Evolutionary conservation across 2,113 vertebrate species (phyloP), one percentile per base, ranked within the genome.

Genomic region (Emydura subglobosa): DNA sequence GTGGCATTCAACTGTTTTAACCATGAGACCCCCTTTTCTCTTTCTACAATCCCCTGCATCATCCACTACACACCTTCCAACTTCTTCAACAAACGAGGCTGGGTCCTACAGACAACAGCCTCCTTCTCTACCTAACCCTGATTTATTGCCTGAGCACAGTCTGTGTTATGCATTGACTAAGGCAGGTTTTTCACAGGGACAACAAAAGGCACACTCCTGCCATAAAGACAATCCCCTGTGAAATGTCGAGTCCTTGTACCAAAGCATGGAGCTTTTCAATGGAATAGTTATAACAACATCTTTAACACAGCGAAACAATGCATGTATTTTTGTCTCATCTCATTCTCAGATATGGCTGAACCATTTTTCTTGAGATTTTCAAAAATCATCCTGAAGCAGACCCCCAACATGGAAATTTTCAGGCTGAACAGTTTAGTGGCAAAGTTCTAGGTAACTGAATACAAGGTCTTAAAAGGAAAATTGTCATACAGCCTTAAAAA

Each of bases 121-220:
- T 74, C 47, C 87, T 68, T 80, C 55, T 86, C 14, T 81, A 34
- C 49, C 80, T 12, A 72, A 84, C 6, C 10, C 25, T 81, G 88
- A 96, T 68, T 94, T n/a, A 88, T 61, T 39, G 91, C 83, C 76
- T 91, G 42, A 93, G 57, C n/a, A 72, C 0, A 87, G 10, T 10
- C 29, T 19, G 39, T 0, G 16, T 34, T 0, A 0, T 1, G 0
- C 16, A 91, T 1, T 4, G 1, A 85, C 89, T 83, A 65, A 78
- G 84, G 21, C 27, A 27, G 5, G 57, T 88, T 65, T 88, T 88
- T 76, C 83, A 11, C 1, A 80, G n/a, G 72, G 25, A 86, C 96
- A 74, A 22, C 2, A 53, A 31, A 72, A 29, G 3, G 59, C 7
- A 1, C 5, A 3, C 83, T 11, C 65, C 49, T 4, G 27, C n/a